These are phyloP conservation scores for Dendronephthya gigantea DNA, from an alignment of 64 coral and sea anemone species.

Conservation along the genomic window DNA sequence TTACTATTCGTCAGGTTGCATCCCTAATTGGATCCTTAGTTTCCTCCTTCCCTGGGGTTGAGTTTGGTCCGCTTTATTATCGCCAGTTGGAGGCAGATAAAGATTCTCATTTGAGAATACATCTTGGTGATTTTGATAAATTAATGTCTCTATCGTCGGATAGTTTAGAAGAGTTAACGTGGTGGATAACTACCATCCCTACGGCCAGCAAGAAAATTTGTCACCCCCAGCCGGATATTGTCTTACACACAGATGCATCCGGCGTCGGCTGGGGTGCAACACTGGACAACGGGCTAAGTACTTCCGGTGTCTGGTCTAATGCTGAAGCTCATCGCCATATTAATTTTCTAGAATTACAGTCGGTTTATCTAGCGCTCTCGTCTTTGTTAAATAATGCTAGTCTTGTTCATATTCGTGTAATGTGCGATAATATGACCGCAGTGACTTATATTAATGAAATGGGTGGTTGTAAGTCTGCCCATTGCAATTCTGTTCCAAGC, in stretches of 20 bases:
- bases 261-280: not conserved
- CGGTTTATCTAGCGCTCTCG: not conserved
- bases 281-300: not conserved
- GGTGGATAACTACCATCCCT: constrained; percentile 18
- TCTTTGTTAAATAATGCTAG: not conserved
- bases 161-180: constrained; percentile 23
- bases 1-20: constrained; percentile 34
- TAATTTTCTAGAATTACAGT: not conserved
- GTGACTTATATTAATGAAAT: not conserved
- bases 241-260: not conserved
- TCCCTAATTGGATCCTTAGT: constrained; percentile 1
- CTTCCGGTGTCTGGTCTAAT: not conserved
- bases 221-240: not conserved
- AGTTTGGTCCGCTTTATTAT: constrained; percentile 28
- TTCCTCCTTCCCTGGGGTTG: constrained; percentile 29
- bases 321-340: not conserved
- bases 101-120: constrained; percentile 5
- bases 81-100: constrained; percentile 14
- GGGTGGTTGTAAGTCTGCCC: not conserved
- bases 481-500: not conserved
- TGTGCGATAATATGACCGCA: not conserved
- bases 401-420: not conserved
- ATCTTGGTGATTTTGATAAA: constrained; percentile 19
- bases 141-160: not conserved
- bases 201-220: not conserved